These are phyloP conservation scores for Gastrophryne carolinensis DNA, from an alignment of 2,797 vertebrate species.

Conservation along the genomic window DNA sequence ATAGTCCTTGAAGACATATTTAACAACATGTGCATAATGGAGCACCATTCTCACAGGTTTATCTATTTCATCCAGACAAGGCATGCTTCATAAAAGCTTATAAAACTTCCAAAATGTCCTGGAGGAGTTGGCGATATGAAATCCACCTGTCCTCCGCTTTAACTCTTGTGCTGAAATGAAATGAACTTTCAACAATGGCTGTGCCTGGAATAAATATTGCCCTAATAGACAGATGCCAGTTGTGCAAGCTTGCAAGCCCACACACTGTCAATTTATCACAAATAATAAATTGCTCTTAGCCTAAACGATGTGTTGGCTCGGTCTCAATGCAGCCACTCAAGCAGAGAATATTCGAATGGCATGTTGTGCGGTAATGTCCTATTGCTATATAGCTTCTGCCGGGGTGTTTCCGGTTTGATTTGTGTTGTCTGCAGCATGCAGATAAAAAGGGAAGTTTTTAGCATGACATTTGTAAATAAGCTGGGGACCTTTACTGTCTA, in stretches of 20 bases:
- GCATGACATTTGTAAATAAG: not conserved
- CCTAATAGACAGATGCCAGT: conserved; percentile 26
- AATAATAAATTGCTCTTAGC: conserved; percentile 10
- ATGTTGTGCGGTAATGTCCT: not conserved
- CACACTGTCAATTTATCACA: not conserved
- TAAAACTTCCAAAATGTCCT: conserved; percentile 41
- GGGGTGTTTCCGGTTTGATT: not conserved
- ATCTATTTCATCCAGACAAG: conserved; percentile 24
- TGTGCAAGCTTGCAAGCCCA: conserved; percentile 4
- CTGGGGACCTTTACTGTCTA: too few species aligned
- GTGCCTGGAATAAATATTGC: conserved; percentile 35
- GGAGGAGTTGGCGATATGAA: conserved; percentile 20
- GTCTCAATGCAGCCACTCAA: not conserved
- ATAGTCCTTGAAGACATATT: conserved; percentile 34
- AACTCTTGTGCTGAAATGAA: conserved; percentile 34
- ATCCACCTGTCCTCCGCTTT: conserved; percentile 46
- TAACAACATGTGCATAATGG: conserved; percentile 49
- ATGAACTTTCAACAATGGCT: conserved; percentile 23
- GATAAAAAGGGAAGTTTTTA: not conserved
- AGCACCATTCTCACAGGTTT: conserved; percentile 31
- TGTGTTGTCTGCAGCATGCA: not conserved
- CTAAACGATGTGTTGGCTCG: not conserved
- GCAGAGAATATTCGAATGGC: not conserved
- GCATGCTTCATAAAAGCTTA: conserved; percentile 37
- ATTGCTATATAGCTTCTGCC: not conserved